These are phyloP conservation scores for Dunckerocampus dactyliophorus DNA, from an alignment of 2,113 vertebrate species.

Conservation along the genomic window DNA sequence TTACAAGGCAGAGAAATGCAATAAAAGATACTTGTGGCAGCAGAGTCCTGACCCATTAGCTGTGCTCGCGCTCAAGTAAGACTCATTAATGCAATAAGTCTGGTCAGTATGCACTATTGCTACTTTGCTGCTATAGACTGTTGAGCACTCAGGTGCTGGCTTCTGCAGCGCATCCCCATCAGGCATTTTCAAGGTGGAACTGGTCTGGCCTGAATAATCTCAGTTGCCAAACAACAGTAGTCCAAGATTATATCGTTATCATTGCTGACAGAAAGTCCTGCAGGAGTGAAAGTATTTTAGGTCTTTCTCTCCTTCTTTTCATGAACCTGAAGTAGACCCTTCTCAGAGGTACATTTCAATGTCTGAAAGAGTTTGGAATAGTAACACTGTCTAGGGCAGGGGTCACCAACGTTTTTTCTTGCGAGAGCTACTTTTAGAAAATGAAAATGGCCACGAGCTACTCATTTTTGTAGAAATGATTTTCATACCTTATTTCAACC, in stretches of 20 bases:
- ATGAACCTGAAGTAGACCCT: constrained; percentile 22
- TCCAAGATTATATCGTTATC: constrained; percentile 11
- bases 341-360: constrained; percentile 28
- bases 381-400: constrained; percentile 4
- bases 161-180: constrained; percentile 20
- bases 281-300: constrained; percentile 36
- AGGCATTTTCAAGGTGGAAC: constrained; percentile 3
- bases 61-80: constrained; percentile 25
- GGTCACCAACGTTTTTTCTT: no score
- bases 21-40: constrained; percentile 8
- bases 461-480: no score
- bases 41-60: constrained; percentile 31
- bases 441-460: no score
- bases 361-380: constrained; percentile 27
- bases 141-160: constrained; percentile 25
- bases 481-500: no score
- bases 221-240: background rate
- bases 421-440: no score
- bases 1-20: constrained; percentile 16
- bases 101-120: constrained; percentile 31
- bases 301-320: constrained; percentile 17
- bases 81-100: constrained; percentile 27
- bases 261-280: constrained; percentile 13
- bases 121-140: constrained; percentile 24
- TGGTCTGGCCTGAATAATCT: background rate